Base-by-base conservation (phyloP, 1,140 invertebrate genomes). In the Drosophila paulistorum region DNA sequence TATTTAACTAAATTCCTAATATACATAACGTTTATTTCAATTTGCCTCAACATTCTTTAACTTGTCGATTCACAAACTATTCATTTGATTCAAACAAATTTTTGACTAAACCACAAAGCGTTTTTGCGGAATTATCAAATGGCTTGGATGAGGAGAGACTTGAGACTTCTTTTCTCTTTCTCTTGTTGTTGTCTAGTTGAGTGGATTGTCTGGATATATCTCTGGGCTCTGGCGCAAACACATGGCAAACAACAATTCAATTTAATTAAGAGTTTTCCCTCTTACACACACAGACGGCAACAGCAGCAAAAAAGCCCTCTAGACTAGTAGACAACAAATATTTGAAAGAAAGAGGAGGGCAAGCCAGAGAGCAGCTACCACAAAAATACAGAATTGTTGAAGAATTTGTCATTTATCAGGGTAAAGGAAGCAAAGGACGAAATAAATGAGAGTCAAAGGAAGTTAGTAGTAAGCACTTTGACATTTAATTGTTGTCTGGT, bases 221-320 rank as follows among this genome's bases (percentile, higher is more conserved):
- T 48, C 17, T 48, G 45, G 14, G 45, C 14, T 14, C 75, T 85
- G 74, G 71, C 75, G 68, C 86, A 78, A 74, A 79, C 79, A 77
- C 69, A 77, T 80, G 76, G 76, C 79, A 79, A 77, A 82, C 86
- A 90, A 90, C 45, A 23, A 51, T 90, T 90, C 79, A 86, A 90
- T 90, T 90, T 90, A 90, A 86, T 90, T 90, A 83, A 83, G 82
- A 90, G 79, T 81, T 76, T 71, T 79, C 37, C 68, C 68, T 64
- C 42, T 57, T 51, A 11, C 45, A 51, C 17, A 20, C 17, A 23
- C 45, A 51, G 45, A 51, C 45, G 17, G 1, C 14, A 57, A 39
- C 39, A 20, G 42, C 76, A 63, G 9, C 37, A 39, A 13, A 39
- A 68, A 37, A 71, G 67, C 70, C 65, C 54, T 14, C 37, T 59